Evolutionary conservation across 1,140 invertebrate species (phyloP).

Genomic region (Zaprionus kolodkinae): DNA sequence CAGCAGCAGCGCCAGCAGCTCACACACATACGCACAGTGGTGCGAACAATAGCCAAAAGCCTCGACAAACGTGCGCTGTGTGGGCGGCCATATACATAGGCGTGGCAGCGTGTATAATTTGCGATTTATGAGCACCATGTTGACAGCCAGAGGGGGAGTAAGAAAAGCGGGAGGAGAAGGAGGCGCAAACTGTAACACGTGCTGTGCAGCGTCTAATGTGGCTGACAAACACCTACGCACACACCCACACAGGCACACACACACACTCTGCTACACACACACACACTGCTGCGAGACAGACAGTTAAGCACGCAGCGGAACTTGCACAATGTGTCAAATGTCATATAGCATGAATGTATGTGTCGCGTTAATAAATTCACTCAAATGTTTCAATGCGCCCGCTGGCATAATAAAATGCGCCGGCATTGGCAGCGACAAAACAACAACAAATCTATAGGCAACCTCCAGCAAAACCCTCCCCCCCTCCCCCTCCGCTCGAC

Average conservation of each 20-base stretch:
- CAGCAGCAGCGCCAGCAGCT: background rate
- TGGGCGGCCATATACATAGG: constrained; percentile 35
- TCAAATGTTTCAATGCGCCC: constrained; percentile 80
- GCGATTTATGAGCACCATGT: constrained; percentile 75
- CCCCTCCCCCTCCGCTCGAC: background rate
- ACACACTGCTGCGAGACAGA: constrained; percentile 4
- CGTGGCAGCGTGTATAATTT: constrained; percentile 78
- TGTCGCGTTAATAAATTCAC: constrained; percentile 81
- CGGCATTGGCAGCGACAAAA: constrained; percentile 13
- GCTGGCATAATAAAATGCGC: constrained; percentile 69
- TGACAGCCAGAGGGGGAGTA: constrained; percentile 47
- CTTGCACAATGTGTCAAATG: constrained; percentile 79
- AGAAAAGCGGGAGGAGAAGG: constrained; percentile 26
- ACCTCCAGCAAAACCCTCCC: background rate
- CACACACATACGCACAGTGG: background rate
- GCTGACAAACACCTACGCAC: constrained; percentile 57
- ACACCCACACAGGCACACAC: constrained; percentile 1
- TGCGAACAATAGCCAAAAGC: constrained; percentile 68
- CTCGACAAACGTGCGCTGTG: constrained; percentile 31
- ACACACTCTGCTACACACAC: background rate
- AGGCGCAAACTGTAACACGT: constrained; percentile 58
- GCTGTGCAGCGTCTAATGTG: constrained; percentile 73
- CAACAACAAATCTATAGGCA: constrained; percentile 33
- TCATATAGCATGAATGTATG: constrained; percentile 57
- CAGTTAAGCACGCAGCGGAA: constrained; percentile 53